Base-by-base conservation (phyloP, 2,888 invertebrate genomes). In the Cataglyphis rosenhaueri region DNA sequence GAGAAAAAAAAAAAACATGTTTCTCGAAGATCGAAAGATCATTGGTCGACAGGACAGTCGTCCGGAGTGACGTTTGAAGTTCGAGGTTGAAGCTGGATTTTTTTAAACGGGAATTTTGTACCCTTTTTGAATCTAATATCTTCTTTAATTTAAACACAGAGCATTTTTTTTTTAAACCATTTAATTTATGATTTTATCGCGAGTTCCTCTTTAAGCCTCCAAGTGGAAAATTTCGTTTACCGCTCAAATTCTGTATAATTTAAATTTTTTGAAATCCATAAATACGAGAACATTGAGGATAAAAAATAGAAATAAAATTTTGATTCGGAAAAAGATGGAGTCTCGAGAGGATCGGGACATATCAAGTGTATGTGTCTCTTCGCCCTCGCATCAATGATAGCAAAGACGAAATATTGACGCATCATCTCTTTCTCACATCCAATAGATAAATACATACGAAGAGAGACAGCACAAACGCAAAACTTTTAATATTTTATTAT, bases 401-500 rank as follows among this genome's bases (percentile, higher is more conserved):
- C 5, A 18, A 44, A 5, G 5, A 18, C 6, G 48, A 48, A 18
- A 18, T 48, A 15, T 73, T 73, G 62, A 61, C 25, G n/a, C n/a
- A 59, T 38, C 32, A 62, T 12, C 21, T 48, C 62, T 62, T 15
- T 64, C 21, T 75, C 9, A 12, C 6, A 9, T 76, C n/a, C 15
- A 5, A 8, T 52, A 55, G 15, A 75, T 6, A 6, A 52, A 65
- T 35, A 15, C 12, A 8, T 15, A 29, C 29, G 29, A 29, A 29
- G 2, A 29, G 29, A 29, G 29, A 41, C n/a, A 21, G 44, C 25
- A 38, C 21, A n/a, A 62, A 48, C 61, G 61, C n/a, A 32, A 48
- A 75, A 35, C 5, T n/a, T 21, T 66, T 52, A 35, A 75, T 65
- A 65, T 76, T 65, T 76, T 66, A 65, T 15, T 55, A 12, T 75